A percentile compares a stretch with the other conserved stretches of the same genome.
phyloP scores from a whole-genome alignment of 1,140 invertebrate genomes.

The Hypothenemus hampei region DNA sequence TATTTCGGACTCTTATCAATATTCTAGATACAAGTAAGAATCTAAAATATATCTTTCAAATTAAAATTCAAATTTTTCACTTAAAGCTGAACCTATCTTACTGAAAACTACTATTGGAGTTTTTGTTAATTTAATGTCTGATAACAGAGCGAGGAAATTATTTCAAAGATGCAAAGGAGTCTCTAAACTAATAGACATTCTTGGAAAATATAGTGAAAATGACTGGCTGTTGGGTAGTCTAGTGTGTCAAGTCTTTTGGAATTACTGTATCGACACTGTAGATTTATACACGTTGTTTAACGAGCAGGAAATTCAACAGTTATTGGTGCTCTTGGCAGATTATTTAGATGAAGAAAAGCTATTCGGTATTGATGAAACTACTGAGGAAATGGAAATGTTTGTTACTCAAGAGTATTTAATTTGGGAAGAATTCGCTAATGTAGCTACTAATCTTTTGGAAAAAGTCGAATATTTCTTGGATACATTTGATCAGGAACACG shows the following conservation, averaged over 20 bases:
- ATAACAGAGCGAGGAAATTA: conserved; percentile 52
- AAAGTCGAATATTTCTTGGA: conserved; percentile 46
- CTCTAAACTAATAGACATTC: conserved; percentile 51
- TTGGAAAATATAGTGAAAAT: conserved; percentile 52
- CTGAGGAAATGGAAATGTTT: conserved; percentile 38
- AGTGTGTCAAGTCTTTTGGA: conserved; percentile 66
- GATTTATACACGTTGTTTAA: conserved; percentile 49
- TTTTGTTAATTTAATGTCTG: conserved; percentile 65
- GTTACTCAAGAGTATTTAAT: conserved; percentile 45
- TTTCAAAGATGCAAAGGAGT: conserved; percentile 48
- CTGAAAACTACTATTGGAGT: conserved; percentile 60
- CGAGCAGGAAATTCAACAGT: conserved; percentile 51
- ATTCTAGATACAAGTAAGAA: conserved; percentile 35
- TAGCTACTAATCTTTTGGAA: conserved; percentile 59
- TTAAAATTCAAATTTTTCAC: conserved; percentile 7
- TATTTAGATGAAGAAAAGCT: conserved; percentile 53
- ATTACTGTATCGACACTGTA: conserved; percentile 58
- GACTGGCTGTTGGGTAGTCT: conserved; percentile 59
- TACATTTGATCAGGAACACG: conserved; percentile 38
- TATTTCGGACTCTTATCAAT: conserved; percentile 36
- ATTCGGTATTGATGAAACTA: conserved; percentile 40
- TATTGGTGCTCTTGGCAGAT: conserved; percentile 54
- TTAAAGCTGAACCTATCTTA: conserved; percentile 55
- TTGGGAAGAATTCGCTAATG: conserved; percentile 61
- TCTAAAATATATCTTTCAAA: not conserved